phyloP scores from a whole-genome alignment of 1,140 invertebrate species.

The Rhynchophorus ferrugineus region DNA sequence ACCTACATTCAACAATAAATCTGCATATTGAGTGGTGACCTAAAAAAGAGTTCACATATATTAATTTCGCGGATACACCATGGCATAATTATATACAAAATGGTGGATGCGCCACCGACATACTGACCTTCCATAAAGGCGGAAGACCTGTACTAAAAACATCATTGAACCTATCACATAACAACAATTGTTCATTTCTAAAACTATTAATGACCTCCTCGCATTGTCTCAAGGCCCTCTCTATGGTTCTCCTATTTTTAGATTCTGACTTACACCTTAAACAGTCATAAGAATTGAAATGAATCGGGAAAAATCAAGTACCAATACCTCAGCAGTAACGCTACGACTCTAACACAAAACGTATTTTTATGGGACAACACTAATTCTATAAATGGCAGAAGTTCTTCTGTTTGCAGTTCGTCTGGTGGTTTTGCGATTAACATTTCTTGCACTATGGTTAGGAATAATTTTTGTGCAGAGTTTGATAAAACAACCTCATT shows the following conservation, averaged over 20 bases:
- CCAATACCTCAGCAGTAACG: slow-evolving; percentile 49
- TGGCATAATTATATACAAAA: background rate
- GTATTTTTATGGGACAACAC: slow-evolving; percentile 52
- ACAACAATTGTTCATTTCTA: slow-evolving; percentile 39
- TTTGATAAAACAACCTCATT: slow-evolving; percentile 51
- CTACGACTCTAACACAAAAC: slow-evolving; percentile 63
- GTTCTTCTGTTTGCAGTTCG: slow-evolving; percentile 69
- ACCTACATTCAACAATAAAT: slow-evolving; percentile 71
- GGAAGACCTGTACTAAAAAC: slow-evolving; percentile 60
- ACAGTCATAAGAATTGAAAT: too few relatives aligned
- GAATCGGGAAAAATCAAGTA: background rate
- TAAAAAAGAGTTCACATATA: background rate
- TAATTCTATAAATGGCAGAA: slow-evolving; percentile 68
- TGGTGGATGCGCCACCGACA: background rate
- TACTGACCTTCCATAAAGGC: slow-evolving; percentile 65
- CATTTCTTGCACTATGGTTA: slow-evolving; percentile 61
- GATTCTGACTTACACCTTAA: slow-evolving; percentile 67
- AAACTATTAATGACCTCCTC: slow-evolving; percentile 66
- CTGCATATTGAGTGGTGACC: slow-evolving; percentile 57
- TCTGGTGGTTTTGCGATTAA: slow-evolving; percentile 68
- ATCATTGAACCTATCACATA: slow-evolving; percentile 44
- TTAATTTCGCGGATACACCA: background rate
- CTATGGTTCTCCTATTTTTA: slow-evolving; percentile 67
- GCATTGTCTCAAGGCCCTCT: slow-evolving; percentile 72
- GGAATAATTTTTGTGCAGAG: slow-evolving; percentile 70